phyloP scores from a whole-genome alignment of 2,888 invertebrate species.

The Rhabditoides inermis region DNA sequence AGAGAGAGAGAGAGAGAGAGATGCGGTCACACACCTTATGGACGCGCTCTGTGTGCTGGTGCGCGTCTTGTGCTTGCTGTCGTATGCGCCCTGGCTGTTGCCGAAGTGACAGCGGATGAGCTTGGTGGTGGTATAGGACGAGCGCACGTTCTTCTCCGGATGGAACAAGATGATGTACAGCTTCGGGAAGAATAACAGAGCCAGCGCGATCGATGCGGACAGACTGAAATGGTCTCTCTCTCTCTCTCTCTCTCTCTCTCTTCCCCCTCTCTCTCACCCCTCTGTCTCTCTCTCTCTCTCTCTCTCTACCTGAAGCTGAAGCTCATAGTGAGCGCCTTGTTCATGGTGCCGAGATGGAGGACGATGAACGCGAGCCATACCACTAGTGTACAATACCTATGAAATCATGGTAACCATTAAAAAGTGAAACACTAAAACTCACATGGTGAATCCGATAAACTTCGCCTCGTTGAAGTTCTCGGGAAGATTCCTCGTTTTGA shows the following conservation, averaged over 20 bases:
- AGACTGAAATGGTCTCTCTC: too few species aligned
- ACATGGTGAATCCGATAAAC: constrained; percentile 82
- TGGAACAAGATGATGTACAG: constrained; percentile 68
- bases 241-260: too few species aligned
- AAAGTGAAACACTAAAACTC: constrained; percentile 65
- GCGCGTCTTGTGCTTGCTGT: constrained; percentile 43
- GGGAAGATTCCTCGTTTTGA: constrained; percentile 88
- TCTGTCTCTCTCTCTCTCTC: too few species aligned
- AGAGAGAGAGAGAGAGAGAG: not conserved
- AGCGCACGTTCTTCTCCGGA: constrained; percentile 70
- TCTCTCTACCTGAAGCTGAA: too few species aligned
- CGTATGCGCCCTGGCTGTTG: constrained; percentile 42
- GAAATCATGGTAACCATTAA: not conserved
- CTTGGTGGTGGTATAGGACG: constrained; percentile 68
- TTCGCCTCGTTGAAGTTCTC: constrained; percentile 86
- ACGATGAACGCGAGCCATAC: constrained; percentile 94
- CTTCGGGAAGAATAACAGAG: constrained; percentile 70
- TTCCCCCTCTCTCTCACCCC: too few species aligned
- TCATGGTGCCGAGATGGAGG: constrained; percentile 78
- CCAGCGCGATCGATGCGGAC: constrained; percentile 67
- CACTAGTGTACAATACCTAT: constrained; percentile 51
- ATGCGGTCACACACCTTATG: constrained; percentile 21
- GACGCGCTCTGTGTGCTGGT: constrained; percentile 44
- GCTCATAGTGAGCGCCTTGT: constrained; percentile 58
- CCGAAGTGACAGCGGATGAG: constrained; percentile 60